Base-by-base conservation (phyloP, 2,888 invertebrate species). In the Dasysyrphus albostriatus region DNA sequence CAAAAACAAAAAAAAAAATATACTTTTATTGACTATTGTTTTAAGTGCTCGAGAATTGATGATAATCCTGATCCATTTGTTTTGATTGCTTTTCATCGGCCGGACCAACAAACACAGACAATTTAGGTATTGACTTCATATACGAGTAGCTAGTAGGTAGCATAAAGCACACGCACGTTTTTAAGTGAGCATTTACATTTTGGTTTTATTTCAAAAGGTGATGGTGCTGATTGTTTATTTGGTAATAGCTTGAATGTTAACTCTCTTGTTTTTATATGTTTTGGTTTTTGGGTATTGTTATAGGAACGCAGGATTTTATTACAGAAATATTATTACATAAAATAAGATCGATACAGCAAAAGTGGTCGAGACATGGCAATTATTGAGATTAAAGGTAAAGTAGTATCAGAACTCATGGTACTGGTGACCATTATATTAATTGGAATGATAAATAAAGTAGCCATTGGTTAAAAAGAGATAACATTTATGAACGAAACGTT, bases 51-150 rank as follows among this genome's bases (percentile, higher is more conserved):
- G 42, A 69, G 51, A 78, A 77, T 81, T 85, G 77, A 85, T 81
- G 77, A 81, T 81, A 85, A 81, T 77, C 73, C 77, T 49, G 74
- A 77, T 81, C 77, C 85, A 85, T 85, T 85, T 77, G 77, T 73
- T 69, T 77, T 81, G 85, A 85, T 85, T 81, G 81, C 69, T 85
- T 85, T 85, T 85, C 85, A 85, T 81, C 74, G 74, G 77, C 65
- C 65, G 14, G 6, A 12, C 1, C 7, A 24, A 24, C 54, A 32
- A 54, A 14, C 7, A 14, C 29, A n/a, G 24, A 24, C 24, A 24
- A 37, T 59, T 67, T 80, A 47, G 42, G 61, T 19, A 61, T 85
- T 61, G 76, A 69, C 67, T 77, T 85, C 49, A 77, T 76, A 34
- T 75, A n/a, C n/a, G n/a, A n/a, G n/a, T n/a, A n/a, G n/a, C n/a